Conservation (phyloP, 2,797 vertebrate species). For the Alcedo quadribrachys region DNA sequence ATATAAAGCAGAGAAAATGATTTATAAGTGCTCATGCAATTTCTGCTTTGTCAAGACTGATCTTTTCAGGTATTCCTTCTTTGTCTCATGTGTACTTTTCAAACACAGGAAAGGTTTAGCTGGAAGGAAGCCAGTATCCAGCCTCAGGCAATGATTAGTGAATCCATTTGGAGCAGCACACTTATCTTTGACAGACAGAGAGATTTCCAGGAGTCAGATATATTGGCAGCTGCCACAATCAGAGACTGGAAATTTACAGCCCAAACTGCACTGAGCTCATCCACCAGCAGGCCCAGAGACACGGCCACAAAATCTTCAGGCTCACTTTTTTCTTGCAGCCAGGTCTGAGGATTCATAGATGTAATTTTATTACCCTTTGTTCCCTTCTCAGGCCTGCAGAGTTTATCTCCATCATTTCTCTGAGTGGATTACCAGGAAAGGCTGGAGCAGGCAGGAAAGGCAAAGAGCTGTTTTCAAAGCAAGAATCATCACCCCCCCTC, state of each 20-base stretch:
- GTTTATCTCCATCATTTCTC: not conserved
- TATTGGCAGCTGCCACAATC: constrained; percentile 59
- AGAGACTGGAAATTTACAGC: constrained; percentile 26
- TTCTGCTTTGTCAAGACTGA: constrained; percentile 59
- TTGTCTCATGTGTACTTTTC: constrained; percentile 53
- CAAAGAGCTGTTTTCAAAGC: not conserved
- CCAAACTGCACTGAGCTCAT: not conserved
- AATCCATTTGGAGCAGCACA: constrained; percentile 59
- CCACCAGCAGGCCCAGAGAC: not conserved
- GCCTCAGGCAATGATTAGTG: constrained; percentile 63
- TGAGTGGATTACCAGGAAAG: not conserved
- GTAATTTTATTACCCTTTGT: not conserved
- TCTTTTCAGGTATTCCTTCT: constrained; percentile 54
- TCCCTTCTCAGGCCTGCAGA: not conserved
- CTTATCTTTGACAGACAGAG: constrained; percentile 69
- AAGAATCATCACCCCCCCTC: not conserved
- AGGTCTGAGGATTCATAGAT: not conserved
- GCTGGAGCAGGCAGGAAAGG: not conserved
- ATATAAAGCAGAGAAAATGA: constrained; percentile 52
- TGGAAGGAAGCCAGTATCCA: constrained; percentile 64
- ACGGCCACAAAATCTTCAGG: not conserved
- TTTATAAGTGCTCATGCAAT: constrained; percentile 34
- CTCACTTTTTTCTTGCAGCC: not conserved
- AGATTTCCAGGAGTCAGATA: constrained; percentile 54
- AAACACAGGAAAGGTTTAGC: constrained; percentile 50